Percentiles rank a stretch among this genome's conserved stretches.
Conservation (phyloP, 2,113 vertebrate species). For the Archocentrus centrarchus region DNA sequence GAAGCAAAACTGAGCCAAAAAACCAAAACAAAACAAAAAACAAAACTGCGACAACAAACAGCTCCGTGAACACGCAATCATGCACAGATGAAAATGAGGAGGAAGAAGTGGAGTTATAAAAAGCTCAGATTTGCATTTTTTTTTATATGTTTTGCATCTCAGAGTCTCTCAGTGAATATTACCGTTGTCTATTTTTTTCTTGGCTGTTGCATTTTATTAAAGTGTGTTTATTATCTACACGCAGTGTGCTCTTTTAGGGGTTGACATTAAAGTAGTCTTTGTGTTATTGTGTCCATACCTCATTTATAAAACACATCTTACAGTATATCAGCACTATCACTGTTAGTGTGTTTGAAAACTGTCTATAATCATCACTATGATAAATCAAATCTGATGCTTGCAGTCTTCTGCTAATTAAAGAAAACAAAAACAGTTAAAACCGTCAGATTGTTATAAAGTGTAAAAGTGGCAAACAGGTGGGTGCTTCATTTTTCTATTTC, state of each 20-base stretch:
- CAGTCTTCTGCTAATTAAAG: background rate
- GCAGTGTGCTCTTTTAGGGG: background rate
- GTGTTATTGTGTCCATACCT: accelerated
- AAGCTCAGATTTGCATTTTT: background rate
- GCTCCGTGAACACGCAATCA: background rate
- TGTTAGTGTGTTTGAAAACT: background rate
- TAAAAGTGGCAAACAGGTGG: too few species aligned
- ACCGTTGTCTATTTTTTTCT: background rate
- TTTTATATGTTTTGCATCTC: background rate
- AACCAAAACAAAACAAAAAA: too few species aligned
- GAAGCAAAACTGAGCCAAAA: accelerated
- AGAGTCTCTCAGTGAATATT: background rate
- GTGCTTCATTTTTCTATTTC: too few species aligned
- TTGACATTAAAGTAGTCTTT: background rate
- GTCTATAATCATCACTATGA: too few species aligned
- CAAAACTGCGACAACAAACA: background rate
- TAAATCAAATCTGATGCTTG: too few species aligned
- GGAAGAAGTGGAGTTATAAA: background rate
- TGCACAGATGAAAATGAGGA: background rate
- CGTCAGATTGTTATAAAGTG: background rate
- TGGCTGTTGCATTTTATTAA: accelerated
- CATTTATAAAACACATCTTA: background rate
- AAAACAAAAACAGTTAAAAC: background rate
- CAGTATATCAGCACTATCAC: background rate
- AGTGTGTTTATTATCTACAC: background rate